Evolutionary conservation across 2,113 vertebrate genomes (phyloP).

Genomic region (sheep (Ovis aries)): ARS-UI_Ramb_v3.0 NC_056074.1:7550001-7550500

Average conservation of each 20-base stretch:
- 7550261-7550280: too few species aligned
- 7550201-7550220: too few species aligned
- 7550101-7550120: not conserved
- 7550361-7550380: not conserved
- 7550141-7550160: not conserved
- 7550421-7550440: not conserved
- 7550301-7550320: too few species aligned
- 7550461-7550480: not conserved
- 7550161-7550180: not conserved
- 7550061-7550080: not conserved
- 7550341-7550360: too few species aligned
- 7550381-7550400: not conserved
- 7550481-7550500: not conserved
- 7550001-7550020: not conserved
- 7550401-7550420: not conserved
- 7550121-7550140: not conserved
- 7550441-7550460: not conserved
- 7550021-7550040: not conserved
- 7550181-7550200: too few species aligned
- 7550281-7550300: too few species aligned
- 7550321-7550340: too few species aligned
- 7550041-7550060: not conserved
- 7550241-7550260: too few species aligned
- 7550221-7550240: too few species aligned
- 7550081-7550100: not conserved